Percentiles rank a stretch among this genome's conserved stretches.
phyloP scores from a whole-genome alignment of 2,888 invertebrate genomes.

The Laspeyria flexula region DNA sequence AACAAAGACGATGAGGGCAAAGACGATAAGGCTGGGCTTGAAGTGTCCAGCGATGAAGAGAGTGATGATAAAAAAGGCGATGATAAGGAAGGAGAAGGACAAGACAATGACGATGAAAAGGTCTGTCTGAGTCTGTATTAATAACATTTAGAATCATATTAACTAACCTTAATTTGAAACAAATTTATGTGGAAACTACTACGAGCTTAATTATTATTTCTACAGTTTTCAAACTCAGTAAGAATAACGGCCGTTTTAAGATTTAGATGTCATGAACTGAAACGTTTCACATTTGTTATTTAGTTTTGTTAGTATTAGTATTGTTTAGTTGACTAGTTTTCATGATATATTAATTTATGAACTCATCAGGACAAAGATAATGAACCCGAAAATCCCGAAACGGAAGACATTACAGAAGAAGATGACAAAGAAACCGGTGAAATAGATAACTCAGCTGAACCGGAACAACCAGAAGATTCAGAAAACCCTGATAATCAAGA shows the following conservation, averaged over 20 bases:
- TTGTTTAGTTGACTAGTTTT: too few relatives aligned
- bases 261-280: too few relatives aligned
- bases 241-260: too few relatives aligned
- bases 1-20: slow-evolving; percentile 68
- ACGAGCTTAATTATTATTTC: too few relatives aligned
- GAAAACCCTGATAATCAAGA: slow-evolving; percentile 63
- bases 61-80: slow-evolving; percentile 41
- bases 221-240: not conserved
- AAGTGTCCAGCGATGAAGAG: slow-evolving; percentile 81
- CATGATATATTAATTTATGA: not conserved
- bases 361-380: slow-evolving; percentile 50
- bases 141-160: too few relatives aligned
- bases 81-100: slow-evolving; percentile 44
- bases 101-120: slow-evolving; percentile 41
- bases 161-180: too few relatives aligned
- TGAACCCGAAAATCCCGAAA: slow-evolving; percentile 31
- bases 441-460: slow-evolving; percentile 21
- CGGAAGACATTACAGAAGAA: slow-evolving; percentile 39
- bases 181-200: too few relatives aligned
- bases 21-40: slow-evolving; percentile 73
- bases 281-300: too few relatives aligned
- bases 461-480: slow-evolving; percentile 52
- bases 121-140: slow-evolving; percentile 2
- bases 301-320: too few relatives aligned
- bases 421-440: slow-evolving; percentile 45